Conservation (phyloP, 2,113 vertebrate species). For the Tragelaphus imberbis region DNA sequence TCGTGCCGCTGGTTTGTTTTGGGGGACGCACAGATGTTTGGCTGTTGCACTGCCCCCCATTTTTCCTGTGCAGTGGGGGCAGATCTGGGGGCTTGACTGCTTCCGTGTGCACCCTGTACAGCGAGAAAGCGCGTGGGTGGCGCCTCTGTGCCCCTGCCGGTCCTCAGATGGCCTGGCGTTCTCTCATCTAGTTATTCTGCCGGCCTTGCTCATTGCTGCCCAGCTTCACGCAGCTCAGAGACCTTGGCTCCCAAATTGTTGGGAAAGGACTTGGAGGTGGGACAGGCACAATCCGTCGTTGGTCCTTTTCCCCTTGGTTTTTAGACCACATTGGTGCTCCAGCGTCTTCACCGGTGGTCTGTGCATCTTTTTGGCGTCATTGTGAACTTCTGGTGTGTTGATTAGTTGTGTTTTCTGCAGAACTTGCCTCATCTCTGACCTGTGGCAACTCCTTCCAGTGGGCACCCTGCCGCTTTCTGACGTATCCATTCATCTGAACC, state of each 20-base stretch:
- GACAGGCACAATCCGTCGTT: rapidly evolving
- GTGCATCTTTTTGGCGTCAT: neutral
- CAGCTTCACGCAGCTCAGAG: neutral
- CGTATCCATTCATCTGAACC: rapidly evolving
- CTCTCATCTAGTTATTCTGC: neutral
- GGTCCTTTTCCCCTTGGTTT: neutral
- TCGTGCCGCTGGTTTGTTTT: neutral
- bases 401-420: neutral
- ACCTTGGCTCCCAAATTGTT: neutral
- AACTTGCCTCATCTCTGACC: neutral
- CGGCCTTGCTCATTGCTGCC: no score
- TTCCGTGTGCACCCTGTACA: neutral
- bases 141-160: neutral
- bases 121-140: neutral
- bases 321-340: rapidly evolving
- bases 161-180: neutral
- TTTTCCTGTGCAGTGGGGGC: neutral
- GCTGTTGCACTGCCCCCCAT: neutral
- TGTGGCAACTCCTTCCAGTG: neutral
- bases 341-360: no score
- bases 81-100: neutral
- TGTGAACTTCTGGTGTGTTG: rapidly evolving
- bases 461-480: neutral
- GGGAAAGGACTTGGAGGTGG: neutral
- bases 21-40: neutral